Base-by-base conservation (phyloP, 2,113 vertebrate genomes). In the Baryphthengus martii region DNA sequence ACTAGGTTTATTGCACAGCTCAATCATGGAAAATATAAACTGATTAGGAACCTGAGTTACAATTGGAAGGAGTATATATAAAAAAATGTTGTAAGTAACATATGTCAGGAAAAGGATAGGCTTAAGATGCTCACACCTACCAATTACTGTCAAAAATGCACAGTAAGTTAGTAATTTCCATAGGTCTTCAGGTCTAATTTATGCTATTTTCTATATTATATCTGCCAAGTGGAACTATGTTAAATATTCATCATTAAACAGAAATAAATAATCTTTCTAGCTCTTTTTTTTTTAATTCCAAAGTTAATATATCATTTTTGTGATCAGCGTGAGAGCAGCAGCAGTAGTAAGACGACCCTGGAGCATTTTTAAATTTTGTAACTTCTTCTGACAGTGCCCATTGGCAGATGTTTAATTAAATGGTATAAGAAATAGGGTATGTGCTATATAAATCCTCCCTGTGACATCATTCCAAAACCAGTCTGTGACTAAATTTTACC, bases 101-200 rank as follows among this genome's bases (percentile, higher is more conserved):
- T 8, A 23, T 1, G 0, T 49, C 8, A 42, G 13, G 8, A 9
- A 39, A 29, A 33, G 0, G 1, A 17, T 39, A 31, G 28, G 3
- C 9, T 67, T 65, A 44, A 47, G 74, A 19, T 45, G 26, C 40
- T 16, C 33, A 68, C 9, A 45, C 4, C 9, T 58, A 13, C 0
- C 5, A 83, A 65, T 45, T 26, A 20, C 3, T 66, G 26, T 40
- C 15, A 90, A 75, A 91, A 88, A 47, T 24, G 11, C 11, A 52
- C 31, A 66, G 16, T 12, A 56, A 39, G 33, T 58, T 35, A 77
- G 74, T 40, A 47, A 77, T 74, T 74, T 91, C 59, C 12, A 26
- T 50, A 65, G 16, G 11, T 39, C 12, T 66, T 65, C 20, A 65
- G 4, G 13, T 70, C 11, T 81, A 77, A 58, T 74, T 75, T 74